Conservation (phyloP, 2,888 invertebrate genomes). For the Ectropis crepuscularia region DNA sequence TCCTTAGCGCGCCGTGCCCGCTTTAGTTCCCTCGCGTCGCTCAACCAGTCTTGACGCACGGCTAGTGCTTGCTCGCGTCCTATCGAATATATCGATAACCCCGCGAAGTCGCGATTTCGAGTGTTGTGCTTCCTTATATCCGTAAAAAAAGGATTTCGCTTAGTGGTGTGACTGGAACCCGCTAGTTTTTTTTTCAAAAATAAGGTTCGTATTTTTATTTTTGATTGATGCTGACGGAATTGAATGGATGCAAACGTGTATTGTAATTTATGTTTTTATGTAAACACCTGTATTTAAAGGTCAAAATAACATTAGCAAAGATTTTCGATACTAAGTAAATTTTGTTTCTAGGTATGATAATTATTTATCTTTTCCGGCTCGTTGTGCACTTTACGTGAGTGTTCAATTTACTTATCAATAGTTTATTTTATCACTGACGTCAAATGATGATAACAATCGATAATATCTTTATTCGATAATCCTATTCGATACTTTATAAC, state of each 20-base stretch:
- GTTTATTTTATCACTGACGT: constrained; percentile 27
- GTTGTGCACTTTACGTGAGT: constrained; percentile 15
- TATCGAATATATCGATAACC: constrained; percentile 55
- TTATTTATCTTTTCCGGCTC: constrained; percentile 23
- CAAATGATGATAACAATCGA: constrained; percentile 21
- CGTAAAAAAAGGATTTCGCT: constrained; percentile 54
- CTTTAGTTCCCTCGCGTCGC: constrained; percentile 60
- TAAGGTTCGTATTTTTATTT: constrained; percentile 55
- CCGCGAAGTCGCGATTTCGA: constrained; percentile 12
- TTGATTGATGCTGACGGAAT: constrained; percentile 36
- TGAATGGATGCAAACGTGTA: constrained; percentile 11
- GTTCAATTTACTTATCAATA: constrained; percentile 21
- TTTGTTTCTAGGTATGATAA: constrained; percentile 20
- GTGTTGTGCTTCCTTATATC: constrained; percentile 61
- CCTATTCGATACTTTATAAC: constrained; percentile 21
- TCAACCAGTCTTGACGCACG: constrained; percentile 42
- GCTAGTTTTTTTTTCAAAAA: constrained; percentile 56
- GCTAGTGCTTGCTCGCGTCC: constrained; percentile 46
- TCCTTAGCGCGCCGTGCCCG: constrained; percentile 42
- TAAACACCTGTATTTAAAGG: constrained; percentile 40
- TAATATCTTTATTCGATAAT: constrained; percentile 24
- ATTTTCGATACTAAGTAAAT: constrained; percentile 1
- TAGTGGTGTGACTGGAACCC: constrained; percentile 62
- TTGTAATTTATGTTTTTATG: constrained; percentile 30
- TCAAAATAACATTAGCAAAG: constrained; percentile 25